A percentile compares a stretch with the other conserved stretches of the same genome.
Conservation (phyloP, 2,888 invertebrate genomes). For the Empis livida region DNA sequence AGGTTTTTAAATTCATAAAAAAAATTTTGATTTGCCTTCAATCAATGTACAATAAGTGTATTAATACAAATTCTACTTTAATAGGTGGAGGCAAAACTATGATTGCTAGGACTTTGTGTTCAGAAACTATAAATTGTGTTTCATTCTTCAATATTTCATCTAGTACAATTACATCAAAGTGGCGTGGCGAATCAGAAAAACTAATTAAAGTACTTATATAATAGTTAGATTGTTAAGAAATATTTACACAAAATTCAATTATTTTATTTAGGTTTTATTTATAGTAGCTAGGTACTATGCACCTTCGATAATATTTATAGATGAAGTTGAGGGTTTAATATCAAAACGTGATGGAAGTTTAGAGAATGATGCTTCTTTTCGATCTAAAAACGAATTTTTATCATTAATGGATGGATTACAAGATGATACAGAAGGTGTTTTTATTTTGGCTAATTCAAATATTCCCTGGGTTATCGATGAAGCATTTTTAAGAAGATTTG, state of each 20-base stretch:
- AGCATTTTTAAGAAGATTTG: conserved; percentile 75
- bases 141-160: conserved; percentile 88
- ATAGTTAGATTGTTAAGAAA: no score
- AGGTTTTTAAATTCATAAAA: conserved; percentile 18
- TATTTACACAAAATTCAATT: no score
- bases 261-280: conserved; percentile 54
- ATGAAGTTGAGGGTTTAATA: conserved; percentile 80
- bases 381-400: conserved; percentile 81
- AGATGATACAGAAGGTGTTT: conserved; percentile 50
- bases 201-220: conserved; percentile 61
- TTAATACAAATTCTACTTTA: no score
- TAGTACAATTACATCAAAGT: conserved; percentile 84
- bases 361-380: conserved; percentile 74
- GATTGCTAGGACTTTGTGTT: conserved; percentile 76
- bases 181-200: conserved; percentile 94
- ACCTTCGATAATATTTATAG: conserved; percentile 85
- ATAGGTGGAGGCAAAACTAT: conserved; percentile 76
- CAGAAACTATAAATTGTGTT: conserved; percentile 51
- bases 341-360: conserved; percentile 47
- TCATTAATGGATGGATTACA: conserved; percentile 72
- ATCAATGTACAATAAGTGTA: no score
- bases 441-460: conserved; percentile 75
- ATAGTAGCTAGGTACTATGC: conserved; percentile 74
- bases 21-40: no score
- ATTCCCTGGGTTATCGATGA: conserved; percentile 87